These are phyloP conservation scores for Okapia johnstoni DNA, from an alignment of 2,113 vertebrate species.

Conservation along the genomic window DNA sequence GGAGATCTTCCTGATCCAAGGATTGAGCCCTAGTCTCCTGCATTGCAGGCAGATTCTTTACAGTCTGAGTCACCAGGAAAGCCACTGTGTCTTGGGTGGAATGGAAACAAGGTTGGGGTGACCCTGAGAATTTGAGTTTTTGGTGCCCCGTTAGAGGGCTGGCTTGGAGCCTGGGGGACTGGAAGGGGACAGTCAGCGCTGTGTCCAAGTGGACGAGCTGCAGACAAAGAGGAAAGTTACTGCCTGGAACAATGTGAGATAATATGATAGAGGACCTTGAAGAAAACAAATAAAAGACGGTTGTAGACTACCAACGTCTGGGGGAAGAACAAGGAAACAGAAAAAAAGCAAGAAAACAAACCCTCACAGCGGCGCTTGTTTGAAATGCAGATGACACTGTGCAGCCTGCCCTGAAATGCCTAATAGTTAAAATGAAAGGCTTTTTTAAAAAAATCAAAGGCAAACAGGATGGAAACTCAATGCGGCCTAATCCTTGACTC, in stretches of 20 bases:
- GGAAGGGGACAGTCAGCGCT: not conserved
- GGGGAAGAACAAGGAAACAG: conserved; percentile 5
- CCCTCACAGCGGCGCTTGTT: not conserved
- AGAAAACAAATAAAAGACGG: conserved; percentile 25
- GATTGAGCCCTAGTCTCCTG: not conserved
- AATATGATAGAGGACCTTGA: conserved; percentile 11
- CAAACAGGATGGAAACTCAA: conserved; percentile 11
- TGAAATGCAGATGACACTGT: conserved; percentile 63
- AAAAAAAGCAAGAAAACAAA: conserved; percentile 19
- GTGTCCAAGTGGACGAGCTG: not conserved
- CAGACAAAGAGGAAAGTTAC: conserved; percentile 9
- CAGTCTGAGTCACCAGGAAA: not conserved
- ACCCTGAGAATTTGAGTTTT: not conserved
- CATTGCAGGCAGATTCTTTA: not conserved
- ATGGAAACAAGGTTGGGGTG: not conserved
- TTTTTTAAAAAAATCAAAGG: conserved; percentile 59
- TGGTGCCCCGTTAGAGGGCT: too few species aligned
- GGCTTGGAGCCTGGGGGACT: not conserved
- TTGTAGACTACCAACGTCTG: not conserved
- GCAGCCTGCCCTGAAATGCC: conserved; percentile 5
- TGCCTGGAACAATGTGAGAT: not conserved
- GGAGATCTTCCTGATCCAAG: not conserved
- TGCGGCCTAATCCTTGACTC: conserved; percentile 43
- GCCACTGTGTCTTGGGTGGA: not conserved
- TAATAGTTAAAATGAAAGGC: conserved; percentile 58